phyloP scores from a whole-genome alignment of 2,113 vertebrate species.

The Sander vitreus region DNA sequence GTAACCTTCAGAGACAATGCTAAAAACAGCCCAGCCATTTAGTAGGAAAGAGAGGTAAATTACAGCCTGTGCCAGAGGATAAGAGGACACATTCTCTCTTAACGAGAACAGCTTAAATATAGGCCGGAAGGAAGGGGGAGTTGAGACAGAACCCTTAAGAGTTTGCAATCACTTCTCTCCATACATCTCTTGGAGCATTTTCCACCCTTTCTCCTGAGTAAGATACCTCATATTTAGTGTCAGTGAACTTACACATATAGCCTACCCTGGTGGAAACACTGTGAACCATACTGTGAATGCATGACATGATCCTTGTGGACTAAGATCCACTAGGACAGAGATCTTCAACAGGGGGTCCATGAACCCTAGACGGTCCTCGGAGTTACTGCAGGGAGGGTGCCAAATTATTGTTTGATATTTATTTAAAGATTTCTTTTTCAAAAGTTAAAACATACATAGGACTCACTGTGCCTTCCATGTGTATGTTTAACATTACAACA shows the following conservation, averaged over 20 bases:
- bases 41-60: conserved; percentile 53
- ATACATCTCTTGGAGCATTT: conserved; percentile 23
- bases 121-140: conserved; percentile 33
- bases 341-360: no score
- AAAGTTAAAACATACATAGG: no score
- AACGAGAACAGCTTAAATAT: conserved; percentile 71
- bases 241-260: neutral
- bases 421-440: no score
- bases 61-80: conserved; percentile 52
- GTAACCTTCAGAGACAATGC: conserved; percentile 32
- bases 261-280: neutral
- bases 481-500: no score
- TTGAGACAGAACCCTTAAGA: conserved; percentile 15
- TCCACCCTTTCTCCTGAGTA: neutral
- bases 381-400: no score
- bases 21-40: conserved; percentile 57
- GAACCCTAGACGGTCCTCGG: no score
- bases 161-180: conserved; percentile 19
- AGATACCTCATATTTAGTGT: neutral
- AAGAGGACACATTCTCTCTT: conserved; percentile 45
- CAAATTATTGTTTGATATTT: no score
- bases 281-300: neutral
- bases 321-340: neutral
- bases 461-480: no score
- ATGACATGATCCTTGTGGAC: neutral